These are phyloP conservation scores for Chrosomus eos DNA, from an alignment of 2,797 vertebrate genomes.

Conservation along the genomic window DNA sequence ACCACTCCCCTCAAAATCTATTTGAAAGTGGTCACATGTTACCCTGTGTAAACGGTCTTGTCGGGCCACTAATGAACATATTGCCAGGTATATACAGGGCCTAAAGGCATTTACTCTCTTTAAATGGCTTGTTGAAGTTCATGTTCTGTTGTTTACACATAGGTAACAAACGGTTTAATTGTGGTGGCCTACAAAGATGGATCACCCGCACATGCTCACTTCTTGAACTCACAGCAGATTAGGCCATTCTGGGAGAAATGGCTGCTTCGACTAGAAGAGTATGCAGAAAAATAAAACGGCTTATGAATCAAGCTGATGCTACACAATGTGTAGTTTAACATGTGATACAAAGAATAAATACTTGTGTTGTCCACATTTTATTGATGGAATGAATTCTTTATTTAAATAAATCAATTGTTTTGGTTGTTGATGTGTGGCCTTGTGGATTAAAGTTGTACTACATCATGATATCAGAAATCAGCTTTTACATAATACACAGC, in stretches of 20 bases:
- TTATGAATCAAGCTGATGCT: background rate
- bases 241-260: conserved; percentile 88
- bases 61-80: background rate
- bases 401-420: background rate
- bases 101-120: background rate
- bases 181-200: conserved; percentile 97
- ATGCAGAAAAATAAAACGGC: conserved; percentile 65
- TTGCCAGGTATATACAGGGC: background rate
- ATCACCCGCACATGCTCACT: conserved; percentile 87
- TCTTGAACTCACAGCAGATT: conserved; percentile 81
- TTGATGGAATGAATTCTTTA: background rate
- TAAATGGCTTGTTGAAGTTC: background rate
- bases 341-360: background rate
- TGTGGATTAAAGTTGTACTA: background rate
- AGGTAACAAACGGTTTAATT: conserved; percentile 90
- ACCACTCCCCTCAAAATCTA: background rate
- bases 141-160: conserved; percentile 28
- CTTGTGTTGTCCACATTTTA: conserved; percentile 7
- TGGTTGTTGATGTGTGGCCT: background rate
- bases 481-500: background rate
- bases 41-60: background rate
- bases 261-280: conserved; percentile 89
- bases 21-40: background rate
- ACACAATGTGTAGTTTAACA: conserved; percentile 13
- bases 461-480: background rate